Conservation (phyloP, 2,888 invertebrate genomes). For the Caenorhabditis sulstoni region DNA sequence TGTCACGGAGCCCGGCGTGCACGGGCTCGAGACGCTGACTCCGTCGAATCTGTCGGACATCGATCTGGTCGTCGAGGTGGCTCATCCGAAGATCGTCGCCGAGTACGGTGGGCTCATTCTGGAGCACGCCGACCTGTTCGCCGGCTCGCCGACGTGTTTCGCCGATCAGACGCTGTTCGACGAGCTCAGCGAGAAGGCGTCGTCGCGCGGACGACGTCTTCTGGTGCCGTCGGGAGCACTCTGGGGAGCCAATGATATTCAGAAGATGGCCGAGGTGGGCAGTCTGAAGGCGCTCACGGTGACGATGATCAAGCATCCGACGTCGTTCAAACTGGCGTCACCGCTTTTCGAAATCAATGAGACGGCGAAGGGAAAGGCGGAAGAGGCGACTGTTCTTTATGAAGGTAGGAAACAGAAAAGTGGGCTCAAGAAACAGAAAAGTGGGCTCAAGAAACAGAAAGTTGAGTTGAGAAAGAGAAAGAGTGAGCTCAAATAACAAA, state of each 20-base stretch:
- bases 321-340: slow-evolving; percentile 82
- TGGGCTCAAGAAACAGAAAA: no score
- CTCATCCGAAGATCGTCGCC: slow-evolving; percentile 83
- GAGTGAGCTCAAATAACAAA: no score
- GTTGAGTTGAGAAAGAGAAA: no score
- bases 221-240: slow-evolving; percentile 84
- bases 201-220: slow-evolving; percentile 70
- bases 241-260: slow-evolving; percentile 84
- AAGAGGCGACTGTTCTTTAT: slow-evolving; percentile 81
- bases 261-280: slow-evolving; percentile 83
- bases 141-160: slow-evolving; percentile 84
- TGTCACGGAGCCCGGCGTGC: slow-evolving; percentile 64
- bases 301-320: slow-evolving; percentile 84
- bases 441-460: no score
- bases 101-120: slow-evolving; percentile 82
- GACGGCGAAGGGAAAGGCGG: slow-evolving; percentile 73
- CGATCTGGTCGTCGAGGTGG: slow-evolving; percentile 83
- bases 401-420: no score
- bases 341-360: slow-evolving; percentile 82
- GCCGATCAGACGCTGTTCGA: slow-evolving; percentile 81
- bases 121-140: slow-evolving; percentile 82
- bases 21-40: slow-evolving; percentile 66
- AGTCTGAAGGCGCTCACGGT: slow-evolving; percentile 82
- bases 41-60: slow-evolving; percentile 66
- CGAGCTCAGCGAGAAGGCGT: slow-evolving; percentile 80